Conservation (phyloP, 2,797 vertebrate genomes). For the Cossypha dichroa region DNA sequence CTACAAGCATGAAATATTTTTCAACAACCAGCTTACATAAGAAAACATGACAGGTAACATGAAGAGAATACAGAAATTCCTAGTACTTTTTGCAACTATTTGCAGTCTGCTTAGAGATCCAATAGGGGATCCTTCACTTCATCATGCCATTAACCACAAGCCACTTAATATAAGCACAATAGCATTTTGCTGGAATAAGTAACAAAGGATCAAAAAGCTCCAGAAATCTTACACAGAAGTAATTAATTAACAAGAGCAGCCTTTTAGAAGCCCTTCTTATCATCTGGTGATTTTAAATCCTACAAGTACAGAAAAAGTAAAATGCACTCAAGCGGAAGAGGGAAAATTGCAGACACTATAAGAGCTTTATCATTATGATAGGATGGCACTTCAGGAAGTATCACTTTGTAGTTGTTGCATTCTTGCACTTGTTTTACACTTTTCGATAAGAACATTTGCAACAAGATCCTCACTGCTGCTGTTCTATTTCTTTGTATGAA, state of each 20-base stretch:
- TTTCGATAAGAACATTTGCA: not conserved
- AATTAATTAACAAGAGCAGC: not conserved
- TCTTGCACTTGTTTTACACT: not conserved
- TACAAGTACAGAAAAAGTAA: not conserved
- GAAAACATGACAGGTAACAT: not conserved
- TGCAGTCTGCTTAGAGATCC: not conserved
- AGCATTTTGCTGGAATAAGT: not conserved
- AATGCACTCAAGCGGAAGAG: not conserved
- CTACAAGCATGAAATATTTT: not conserved
- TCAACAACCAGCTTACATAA: not conserved
- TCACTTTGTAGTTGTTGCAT: fast-evolving
- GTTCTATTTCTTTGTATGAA: not conserved
- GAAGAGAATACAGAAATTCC: not conserved
- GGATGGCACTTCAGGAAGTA: not conserved
- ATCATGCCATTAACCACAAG: not conserved
- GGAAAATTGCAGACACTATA: not conserved
- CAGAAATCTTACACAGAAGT: not conserved
- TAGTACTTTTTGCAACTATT: not conserved
- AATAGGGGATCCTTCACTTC: not conserved
- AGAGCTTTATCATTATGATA: not conserved
- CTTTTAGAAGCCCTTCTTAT: not conserved
- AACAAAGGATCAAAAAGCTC: not conserved
- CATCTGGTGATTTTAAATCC: not conserved
- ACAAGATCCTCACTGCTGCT: not conserved
- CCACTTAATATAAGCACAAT: not conserved